Percentiles rank a stretch among this genome's conserved stretches.
Evolutionary conservation across 2,888 invertebrate species (phyloP).

Genomic region (Drosophila ezoana): DNA sequence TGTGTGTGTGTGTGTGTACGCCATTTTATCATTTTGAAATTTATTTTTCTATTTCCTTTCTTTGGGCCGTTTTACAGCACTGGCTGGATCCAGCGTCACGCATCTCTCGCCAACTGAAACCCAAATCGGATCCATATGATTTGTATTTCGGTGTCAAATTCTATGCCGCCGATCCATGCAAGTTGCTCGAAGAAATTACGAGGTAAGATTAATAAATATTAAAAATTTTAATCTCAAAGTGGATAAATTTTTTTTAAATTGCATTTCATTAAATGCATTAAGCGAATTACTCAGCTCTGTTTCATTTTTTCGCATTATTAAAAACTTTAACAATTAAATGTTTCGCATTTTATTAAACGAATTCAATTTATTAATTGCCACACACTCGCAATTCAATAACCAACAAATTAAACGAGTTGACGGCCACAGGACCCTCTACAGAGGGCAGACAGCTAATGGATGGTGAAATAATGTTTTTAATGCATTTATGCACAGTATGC

Average conservation of each 20-base stretch:
- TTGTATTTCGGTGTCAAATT: constrained; percentile 99
- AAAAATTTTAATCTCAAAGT: background rate
- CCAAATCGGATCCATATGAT: constrained; percentile 89
- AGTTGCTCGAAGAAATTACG: constrained; percentile 97
- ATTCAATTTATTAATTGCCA: constrained; percentile 74
- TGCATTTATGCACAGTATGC: constrained; percentile 55
- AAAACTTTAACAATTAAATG: constrained; percentile 31
- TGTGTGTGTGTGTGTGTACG: constrained; percentile 17
- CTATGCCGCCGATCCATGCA: constrained; percentile 98
- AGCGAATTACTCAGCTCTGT: background rate
- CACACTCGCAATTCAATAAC: constrained; percentile 62
- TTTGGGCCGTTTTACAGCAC: constrained; percentile 87
- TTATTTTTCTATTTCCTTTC: constrained; percentile 19
- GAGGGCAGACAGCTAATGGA: constrained; percentile 65
- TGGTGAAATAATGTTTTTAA: constrained; percentile 70
- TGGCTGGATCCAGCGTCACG: constrained; percentile 97
- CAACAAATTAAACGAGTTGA: constrained; percentile 60
- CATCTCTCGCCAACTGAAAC: constrained; percentile 94
- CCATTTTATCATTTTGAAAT: constrained; percentile 41
- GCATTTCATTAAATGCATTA: constrained; percentile 9
- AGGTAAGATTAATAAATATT: constrained; percentile 87
- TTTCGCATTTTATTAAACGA: constrained; percentile 55
- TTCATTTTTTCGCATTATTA: constrained; percentile 7
- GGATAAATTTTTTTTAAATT: constrained; percentile 4
- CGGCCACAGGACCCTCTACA: constrained; percentile 11